Base-by-base conservation (phyloP, 2,797 vertebrate species). In the Halcyon leucocephala region DNA sequence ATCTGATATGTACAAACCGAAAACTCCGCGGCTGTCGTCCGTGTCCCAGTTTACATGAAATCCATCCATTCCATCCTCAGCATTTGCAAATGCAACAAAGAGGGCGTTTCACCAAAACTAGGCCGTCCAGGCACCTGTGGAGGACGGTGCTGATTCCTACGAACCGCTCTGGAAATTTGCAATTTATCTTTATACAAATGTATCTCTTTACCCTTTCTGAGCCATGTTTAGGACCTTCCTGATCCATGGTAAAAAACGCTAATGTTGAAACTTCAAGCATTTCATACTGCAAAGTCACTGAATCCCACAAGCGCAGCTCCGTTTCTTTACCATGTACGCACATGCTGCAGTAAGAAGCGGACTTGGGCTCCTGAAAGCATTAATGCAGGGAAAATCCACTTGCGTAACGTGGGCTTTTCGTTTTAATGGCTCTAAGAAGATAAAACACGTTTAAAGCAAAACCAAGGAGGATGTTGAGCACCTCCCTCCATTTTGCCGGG, bases 341-440 rank as follows among this genome's bases (percentile, higher is more conserved):
- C 19, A 12, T 0, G 2, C 58, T 76, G n/a, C 42, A 77, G 9
- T 24, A 44, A 82, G 70, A 65, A 92, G 70, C 7, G 33, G 81
- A 86, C 51, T 48, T 58, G 24, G 51, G 37, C 54, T 93, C 87
- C 96, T 66, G 55, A 86, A 97, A 93, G 80, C 74, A 94, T 37
- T 58, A 70, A 77, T 25, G 76, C 2, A 66, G 39, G 35, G 71
- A 89, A 94, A 93, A 95, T 67, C 49, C 66, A 94, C 67, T 67
- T 49, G 84, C 69, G 7, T 39, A 77, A 70, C 67, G 3, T 13
- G 14, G 64, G 60, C 31, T 76, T 90, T 91, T 11, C 8, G 12
- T 65, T 88, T 89, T 87, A 94, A 82, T 18, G 28, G 58, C 42
- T 69, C 4, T 49, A 82, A 65, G 41, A 71, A 92, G 71, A 93